These are phyloP conservation scores for Myripristis jacobus DNA, from an alignment of 2,797 vertebrate species.

Conservation along the genomic window DNA sequence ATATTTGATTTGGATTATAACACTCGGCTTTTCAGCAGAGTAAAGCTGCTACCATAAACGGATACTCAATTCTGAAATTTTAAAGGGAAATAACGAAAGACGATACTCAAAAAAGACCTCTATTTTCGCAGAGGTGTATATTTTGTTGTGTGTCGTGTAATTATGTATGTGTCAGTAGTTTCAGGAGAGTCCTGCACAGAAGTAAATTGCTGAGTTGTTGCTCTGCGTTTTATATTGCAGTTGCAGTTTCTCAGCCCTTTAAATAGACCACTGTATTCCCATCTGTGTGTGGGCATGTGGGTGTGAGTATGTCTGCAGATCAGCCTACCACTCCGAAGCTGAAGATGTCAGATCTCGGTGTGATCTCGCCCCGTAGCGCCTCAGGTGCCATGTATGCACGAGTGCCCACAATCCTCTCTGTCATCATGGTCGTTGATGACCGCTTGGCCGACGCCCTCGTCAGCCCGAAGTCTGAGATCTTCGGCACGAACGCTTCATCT, in stretches of 20 bases:
- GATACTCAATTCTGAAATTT: not conserved
- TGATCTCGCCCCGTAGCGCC: slow-evolving; percentile 94
- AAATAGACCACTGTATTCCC: slow-evolving; percentile 7
- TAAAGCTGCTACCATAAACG: slow-evolving; percentile 10
- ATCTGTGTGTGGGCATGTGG: slow-evolving; percentile 1
- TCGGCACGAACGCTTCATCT: slow-evolving; percentile 87
- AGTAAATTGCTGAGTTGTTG: slow-evolving; percentile 38
- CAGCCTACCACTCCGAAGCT: slow-evolving; percentile 94
- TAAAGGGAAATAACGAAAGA: slow-evolving; percentile 18
- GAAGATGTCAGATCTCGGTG: slow-evolving; percentile 94
- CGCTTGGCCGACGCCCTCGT: slow-evolving; percentile 88
- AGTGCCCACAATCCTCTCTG: slow-evolving; percentile 93
- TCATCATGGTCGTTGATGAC: slow-evolving; percentile 88
- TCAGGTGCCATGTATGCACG: slow-evolving; percentile 97
- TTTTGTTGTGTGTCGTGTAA: slow-evolving; percentile 16
- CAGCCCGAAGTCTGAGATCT: slow-evolving; percentile 97
- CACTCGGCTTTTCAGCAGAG: slow-evolving; percentile 2
- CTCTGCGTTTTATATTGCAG: slow-evolving; percentile 24
- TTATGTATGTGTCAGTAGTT: slow-evolving; percentile 52
- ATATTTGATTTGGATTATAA: not conserved
- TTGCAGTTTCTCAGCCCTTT: slow-evolving; percentile 31
- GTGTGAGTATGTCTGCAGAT: slow-evolving; percentile 9
- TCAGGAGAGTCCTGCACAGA: slow-evolving; percentile 18
- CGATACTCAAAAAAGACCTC: slow-evolving; percentile 25
- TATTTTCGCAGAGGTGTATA: slow-evolving; percentile 43